Base-by-base conservation (phyloP, 2,888 invertebrate genomes). In the Oeneis ivallda region DNA sequence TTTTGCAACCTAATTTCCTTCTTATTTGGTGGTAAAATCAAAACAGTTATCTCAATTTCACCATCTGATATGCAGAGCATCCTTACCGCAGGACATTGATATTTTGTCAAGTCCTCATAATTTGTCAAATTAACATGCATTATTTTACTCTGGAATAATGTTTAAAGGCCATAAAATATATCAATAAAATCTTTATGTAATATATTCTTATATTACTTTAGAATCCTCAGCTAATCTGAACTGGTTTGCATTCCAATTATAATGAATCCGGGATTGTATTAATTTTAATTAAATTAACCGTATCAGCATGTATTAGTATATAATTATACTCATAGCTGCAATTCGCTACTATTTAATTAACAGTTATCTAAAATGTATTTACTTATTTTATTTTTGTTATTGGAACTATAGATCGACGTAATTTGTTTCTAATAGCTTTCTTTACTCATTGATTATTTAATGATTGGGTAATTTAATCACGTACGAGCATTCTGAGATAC, bases 191-290 rank as follows among this genome's bases (percentile, higher is more conserved):
- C 17, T 17, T 13, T 56, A 41, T 1, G 5, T 26, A n/a, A 26
- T 53, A 56, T 17, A 39, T 17, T 56, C 8, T 19, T 11, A 49
- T 49, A 59, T 47, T 53, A 26, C 49, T 19, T 32, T n/a, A 37
- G 19, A 57, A 64, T 50, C 56, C 37, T 59, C 7, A 39, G 49
- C 34, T 56, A 49, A 58, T 50, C 26, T 15, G 13, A 49, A 63
- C 62, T 39, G 49, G 56, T 56, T 49, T 53, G 37, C n/a, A 43
- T 39, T 63, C 39, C 26, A 49, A 63, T 56, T 56, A 39, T 41
- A 52, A 39, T 26, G 39, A 61, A 56, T 49, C 47, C 37, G 37
- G 56, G 39, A 39, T 56, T 13, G 17, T 11, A 19, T 56, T 56
- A 56, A 19, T 39, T 47, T 37, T 34, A 56, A 56, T 63, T 56